Base-by-base conservation (phyloP, 2,888 invertebrate genomes). In the Odontothrips loti region DNA sequence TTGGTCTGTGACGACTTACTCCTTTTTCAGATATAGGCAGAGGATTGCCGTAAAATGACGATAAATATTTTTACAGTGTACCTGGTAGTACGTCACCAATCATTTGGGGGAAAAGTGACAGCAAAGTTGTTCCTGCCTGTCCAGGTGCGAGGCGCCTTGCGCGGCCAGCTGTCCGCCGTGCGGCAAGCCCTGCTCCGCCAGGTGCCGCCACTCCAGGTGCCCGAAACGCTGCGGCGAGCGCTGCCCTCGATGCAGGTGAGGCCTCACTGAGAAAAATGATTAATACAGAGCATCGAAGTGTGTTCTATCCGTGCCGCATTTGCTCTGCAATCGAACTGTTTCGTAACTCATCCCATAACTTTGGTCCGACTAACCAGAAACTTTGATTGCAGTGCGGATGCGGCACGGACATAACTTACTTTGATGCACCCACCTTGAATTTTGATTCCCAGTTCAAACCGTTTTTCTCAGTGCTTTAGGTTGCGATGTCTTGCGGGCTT, bases 211-310 rank as follows among this genome's bases (percentile, higher is more conserved):
- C 68, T n/a, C 68, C 68, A 20, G 23, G 23, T 68, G 68, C 68
- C 23, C 20, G n/a, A 68, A n/a, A 1, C 20, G n/a, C 1, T 68
- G 68, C 68, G 23, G 68, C 68, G 68, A 68, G 23, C n/a, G n/a
- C 68, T 68, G 68, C 68, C n/a, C 68, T n/a, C 68, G n/a, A 4
- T 68, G 68, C 68, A 68, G 68, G 68, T 68, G 68, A 68, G 9
- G 68, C 17, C 15, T 23, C 68, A 23, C 10, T 68, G 23, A 1
- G n/a, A 63, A 10, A 9, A 63, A 9, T 2, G 9, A n/a, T 17
- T 63, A 2, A n/a, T n/a, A 2, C 63, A 1, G 63, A 3, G 63
- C 15, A 51, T 4, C 1, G n/a, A n/a, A n/a, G n/a, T n/a, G n/a
- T n/a, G n/a, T n/a, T n/a, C n/a, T n/a, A n/a, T n/a, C n/a, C n/a